Evolutionary conservation across 1,140 invertebrate species (phyloP).

Genomic region (Eriocheir sinensis): DNA sequence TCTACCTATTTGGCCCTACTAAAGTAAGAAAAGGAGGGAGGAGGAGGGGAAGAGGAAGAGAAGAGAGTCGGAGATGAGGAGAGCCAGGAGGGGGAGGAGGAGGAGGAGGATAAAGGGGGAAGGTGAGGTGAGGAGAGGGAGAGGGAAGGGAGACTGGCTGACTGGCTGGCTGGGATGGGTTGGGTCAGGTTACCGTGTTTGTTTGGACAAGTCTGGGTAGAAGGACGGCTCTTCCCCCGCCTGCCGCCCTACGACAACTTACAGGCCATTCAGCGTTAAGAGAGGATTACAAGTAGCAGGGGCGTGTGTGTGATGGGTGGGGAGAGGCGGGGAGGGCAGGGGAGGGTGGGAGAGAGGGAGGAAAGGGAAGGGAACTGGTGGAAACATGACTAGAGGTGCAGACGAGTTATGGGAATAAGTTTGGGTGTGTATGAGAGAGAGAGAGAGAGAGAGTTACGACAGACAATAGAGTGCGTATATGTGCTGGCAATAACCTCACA

Average conservation of each 20-base stretch:
- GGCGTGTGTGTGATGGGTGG: background rate
- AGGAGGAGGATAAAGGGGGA: slow-evolving; percentile 1
- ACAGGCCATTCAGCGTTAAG: background rate
- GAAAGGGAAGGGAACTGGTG: background rate
- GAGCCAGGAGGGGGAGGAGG: background rate
- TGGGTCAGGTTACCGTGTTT: no score
- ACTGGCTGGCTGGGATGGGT: no score
- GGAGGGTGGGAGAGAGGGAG: background rate
- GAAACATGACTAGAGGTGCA: background rate
- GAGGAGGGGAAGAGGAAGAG: slow-evolving; percentile 5
- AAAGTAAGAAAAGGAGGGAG: background rate
- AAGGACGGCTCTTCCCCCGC: no score
- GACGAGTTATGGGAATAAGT: background rate
- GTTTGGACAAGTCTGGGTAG: no score
- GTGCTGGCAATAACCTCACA: no score
- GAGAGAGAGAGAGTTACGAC: slow-evolving; percentile 57
- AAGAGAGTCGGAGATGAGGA: slow-evolving; percentile 3
- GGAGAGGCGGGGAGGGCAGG: background rate
- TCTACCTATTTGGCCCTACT: background rate
- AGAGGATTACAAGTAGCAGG: background rate
- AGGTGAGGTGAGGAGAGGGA: background rate
- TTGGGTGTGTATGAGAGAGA: background rate
- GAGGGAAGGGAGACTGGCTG: background rate
- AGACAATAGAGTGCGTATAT: no score
- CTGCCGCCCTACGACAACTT: no score